Evolutionary conservation across 2,113 vertebrate genomes (phyloP).

Genomic region (Columbina picui): DNA sequence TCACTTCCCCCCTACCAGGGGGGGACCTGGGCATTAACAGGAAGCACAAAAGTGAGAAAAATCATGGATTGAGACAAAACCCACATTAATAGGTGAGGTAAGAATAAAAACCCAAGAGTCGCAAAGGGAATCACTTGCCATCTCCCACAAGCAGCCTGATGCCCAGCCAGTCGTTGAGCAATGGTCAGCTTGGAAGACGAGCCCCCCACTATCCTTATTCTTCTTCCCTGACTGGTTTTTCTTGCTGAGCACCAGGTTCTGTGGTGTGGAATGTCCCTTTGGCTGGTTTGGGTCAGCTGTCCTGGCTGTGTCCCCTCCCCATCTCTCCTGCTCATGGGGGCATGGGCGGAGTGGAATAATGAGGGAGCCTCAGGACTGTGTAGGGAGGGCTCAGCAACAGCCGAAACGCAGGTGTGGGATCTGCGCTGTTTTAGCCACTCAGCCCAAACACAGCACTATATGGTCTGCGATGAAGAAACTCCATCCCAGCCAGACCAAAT

Average conservation of each 20-base stretch:
- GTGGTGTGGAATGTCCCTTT: background rate
- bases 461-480: background rate
- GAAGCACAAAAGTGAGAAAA: background rate
- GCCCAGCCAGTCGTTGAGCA: background rate
- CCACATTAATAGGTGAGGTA: background rate
- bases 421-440: background rate
- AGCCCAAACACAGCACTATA: background rate
- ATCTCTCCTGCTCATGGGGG: background rate
- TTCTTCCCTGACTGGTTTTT: background rate
- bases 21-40: background rate
- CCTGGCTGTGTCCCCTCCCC: background rate
- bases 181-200: background rate
- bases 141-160: background rate
- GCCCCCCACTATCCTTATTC: background rate
- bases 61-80: background rate
- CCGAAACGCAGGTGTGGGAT: fast-evolving
- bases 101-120: background rate
- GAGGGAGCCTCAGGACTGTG: background rate
- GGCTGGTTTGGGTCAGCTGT: background rate
- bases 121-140: background rate
- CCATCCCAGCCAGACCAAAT: background rate
- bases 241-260: background rate
- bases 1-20: background rate
- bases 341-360: background rate
- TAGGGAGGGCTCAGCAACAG: background rate